Base-by-base conservation (phyloP, 2,888 invertebrate species). In the Phymatocera aterrima region DNA sequence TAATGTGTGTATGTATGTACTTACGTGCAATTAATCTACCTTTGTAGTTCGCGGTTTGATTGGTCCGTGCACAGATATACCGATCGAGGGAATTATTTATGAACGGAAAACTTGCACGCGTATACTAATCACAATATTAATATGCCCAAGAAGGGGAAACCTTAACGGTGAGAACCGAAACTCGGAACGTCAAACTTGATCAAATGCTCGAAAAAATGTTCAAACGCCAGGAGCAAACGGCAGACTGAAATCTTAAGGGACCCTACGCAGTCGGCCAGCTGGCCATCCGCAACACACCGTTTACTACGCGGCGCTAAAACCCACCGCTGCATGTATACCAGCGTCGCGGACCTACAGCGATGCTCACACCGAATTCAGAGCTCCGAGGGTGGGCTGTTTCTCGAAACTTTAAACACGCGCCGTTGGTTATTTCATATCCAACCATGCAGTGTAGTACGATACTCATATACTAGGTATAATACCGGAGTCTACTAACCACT, bases 151-250 rank as follows among this genome's bases (percentile, higher is more conserved):
- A 46, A 12, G n/a, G 3, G n/a, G 15, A 10, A 15, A 28, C n/a
- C n/a, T n/a, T n/a, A n/a, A n/a, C n/a, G n/a, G n/a, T n/a, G n/a
- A 28, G 15, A 57, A 57, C 15, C 28, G 15, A 28, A 28, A 3
- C 15, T 3, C 3, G 28, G 28, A 57, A 57, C 24, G 28, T 51
- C 18, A n/a, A 51, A 18, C 34, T 34, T 4, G n/a, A 8, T 64
- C 6, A 2, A 34, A 37, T 10, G 31, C 37, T 80, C 82, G 84
- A 37, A 86, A 86, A 87, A 87, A 86, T 84, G 86, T 83, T 87
- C 81, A 82, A 84, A 85, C 85, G 83, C 83, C 85, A 83, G 84
- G 84, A 85, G 86, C 86, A 87, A 87, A 86, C 86, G 86, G 82
- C 83, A 84, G 83, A 87, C 87, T 85, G 86, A 84, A 82, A 84